Conservation (phyloP, 2,888 invertebrate species). For the Rugalucina vietnamica region DNA sequence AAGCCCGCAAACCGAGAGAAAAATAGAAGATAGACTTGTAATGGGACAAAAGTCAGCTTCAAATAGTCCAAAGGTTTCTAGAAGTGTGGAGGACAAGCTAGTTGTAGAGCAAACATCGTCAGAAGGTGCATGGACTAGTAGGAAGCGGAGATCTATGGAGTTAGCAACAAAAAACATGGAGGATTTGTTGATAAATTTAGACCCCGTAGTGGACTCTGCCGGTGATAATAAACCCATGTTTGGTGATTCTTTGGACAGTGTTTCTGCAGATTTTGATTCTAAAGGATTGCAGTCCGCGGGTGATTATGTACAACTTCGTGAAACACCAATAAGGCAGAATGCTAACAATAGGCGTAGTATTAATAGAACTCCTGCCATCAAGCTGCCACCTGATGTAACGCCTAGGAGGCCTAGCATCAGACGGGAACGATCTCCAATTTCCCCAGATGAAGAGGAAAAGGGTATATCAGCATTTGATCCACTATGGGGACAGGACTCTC, state of each 20-base stretch:
- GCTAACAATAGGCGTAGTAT: slow-evolving; percentile 45
- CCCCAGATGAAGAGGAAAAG: slow-evolving; percentile 43
- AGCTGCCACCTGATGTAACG: slow-evolving; percentile 51
- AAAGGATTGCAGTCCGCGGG: slow-evolving; percentile 24
- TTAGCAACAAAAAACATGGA: background rate
- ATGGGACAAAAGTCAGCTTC: background rate
- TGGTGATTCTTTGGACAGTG: background rate
- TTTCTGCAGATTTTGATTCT: background rate
- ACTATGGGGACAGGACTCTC: slow-evolving; percentile 26
- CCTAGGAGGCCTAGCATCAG: slow-evolving; percentile 63
- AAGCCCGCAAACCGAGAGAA: slow-evolving; percentile 29
- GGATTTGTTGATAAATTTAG: slow-evolving; percentile 49
- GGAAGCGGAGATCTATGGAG: background rate
- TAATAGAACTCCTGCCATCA: slow-evolving; percentile 66
- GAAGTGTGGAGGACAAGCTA: background rate
- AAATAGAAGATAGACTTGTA: slow-evolving; percentile 39
- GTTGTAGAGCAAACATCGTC: background rate
- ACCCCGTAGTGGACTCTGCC: slow-evolving; percentile 23
- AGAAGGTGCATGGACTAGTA: background rate
- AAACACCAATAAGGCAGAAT: background rate
- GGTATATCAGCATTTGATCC: slow-evolving; percentile 59
- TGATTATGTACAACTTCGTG: slow-evolving; percentile 52
- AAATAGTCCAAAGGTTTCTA: background rate
- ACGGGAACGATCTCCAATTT: slow-evolving; percentile 55
- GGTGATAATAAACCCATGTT: slow-evolving; percentile 20